phyloP scores from a whole-genome alignment of 2,113 vertebrate species.

The Calyptomena viridis region DNA sequence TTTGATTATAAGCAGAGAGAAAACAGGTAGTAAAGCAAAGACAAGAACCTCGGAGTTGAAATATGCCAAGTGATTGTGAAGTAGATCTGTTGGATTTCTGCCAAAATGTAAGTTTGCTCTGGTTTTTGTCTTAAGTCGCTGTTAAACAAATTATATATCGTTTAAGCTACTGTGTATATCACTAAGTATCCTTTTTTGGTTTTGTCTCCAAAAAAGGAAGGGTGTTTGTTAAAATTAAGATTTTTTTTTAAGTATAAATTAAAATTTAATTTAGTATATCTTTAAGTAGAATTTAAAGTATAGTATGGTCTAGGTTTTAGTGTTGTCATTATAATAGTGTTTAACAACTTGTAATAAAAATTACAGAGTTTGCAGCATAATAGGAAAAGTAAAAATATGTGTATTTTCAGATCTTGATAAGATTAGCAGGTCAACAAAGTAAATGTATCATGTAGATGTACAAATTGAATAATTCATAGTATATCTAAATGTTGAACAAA shows the following conservation, averaged over 20 bases:
- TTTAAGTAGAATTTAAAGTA: neutral
- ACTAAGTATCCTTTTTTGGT: neutral
- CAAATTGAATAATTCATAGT: neutral
- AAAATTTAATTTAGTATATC: neutral
- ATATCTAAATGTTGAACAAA: neutral
- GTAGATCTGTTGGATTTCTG: neutral
- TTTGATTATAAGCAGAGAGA: neutral
- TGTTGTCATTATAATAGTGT: neutral
- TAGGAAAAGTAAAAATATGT: neutral
- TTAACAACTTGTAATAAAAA: neutral
- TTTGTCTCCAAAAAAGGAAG: neutral
- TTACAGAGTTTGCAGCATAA: neutral
- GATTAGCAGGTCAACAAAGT: neutral
- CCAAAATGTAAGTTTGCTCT: neutral
- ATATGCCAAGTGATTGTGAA: neutral
- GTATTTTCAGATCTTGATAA: neutral
- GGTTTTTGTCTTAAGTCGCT: neutral
- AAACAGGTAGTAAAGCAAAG: neutral
- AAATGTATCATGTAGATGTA: neutral
- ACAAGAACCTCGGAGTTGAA: neutral
- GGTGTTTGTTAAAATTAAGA: neutral
- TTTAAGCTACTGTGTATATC: neutral
- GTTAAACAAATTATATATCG: neutral
- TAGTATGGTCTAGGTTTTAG: neutral
- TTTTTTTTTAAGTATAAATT: neutral